Evolutionary conservation across 2,113 vertebrate genomes (phyloP), one percentile per base, ranked within the genome.

Genomic region (Takifugu flavidus): DNA sequence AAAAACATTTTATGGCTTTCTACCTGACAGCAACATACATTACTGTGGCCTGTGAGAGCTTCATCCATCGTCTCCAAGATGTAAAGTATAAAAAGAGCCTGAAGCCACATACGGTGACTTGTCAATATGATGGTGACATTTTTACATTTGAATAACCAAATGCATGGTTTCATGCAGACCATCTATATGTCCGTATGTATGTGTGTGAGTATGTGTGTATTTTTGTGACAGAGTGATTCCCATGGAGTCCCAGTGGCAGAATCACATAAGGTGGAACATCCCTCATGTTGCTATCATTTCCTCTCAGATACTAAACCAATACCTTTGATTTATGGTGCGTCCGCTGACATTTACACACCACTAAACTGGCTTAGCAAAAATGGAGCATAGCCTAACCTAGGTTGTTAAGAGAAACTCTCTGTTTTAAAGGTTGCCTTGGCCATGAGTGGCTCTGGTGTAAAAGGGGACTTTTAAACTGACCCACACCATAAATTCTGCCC

Each of bases 281-380:
- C 71, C 56, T 88, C 78, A 72, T 67, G 70, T 59, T 69, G 68
- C 72, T 59, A 79, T 85, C 76, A 77, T 87, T 82, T 88, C 76
- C 67, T 85, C 55, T 49, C 66, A 83, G 74, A 85, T 71, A 68
- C 68, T 74, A 79, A 84, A 86, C 77, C 78, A 83, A 85, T 85
- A 83, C 57, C 52, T 74, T 54, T 86, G 88, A 89, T 87, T 86
- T 83, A 88, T 78, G 67, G 65, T 43, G 53, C 46, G 61, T 84
- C 84, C 61, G 28, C 65, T 67, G 73, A 74, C 67, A 82, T 80
- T 84, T 76, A 71, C 66, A 71, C 68, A 42, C 55, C 59, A 75
- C 56, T 72, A 60, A 78, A 72, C 56, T 50, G 59, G 45, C 62
- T 59, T 62, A 59, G 46, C 34, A 61, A 59, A 81, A 74, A 67